Base-by-base conservation (phyloP, 2,113 vertebrate species). In the Nannospalax galili region DNA sequence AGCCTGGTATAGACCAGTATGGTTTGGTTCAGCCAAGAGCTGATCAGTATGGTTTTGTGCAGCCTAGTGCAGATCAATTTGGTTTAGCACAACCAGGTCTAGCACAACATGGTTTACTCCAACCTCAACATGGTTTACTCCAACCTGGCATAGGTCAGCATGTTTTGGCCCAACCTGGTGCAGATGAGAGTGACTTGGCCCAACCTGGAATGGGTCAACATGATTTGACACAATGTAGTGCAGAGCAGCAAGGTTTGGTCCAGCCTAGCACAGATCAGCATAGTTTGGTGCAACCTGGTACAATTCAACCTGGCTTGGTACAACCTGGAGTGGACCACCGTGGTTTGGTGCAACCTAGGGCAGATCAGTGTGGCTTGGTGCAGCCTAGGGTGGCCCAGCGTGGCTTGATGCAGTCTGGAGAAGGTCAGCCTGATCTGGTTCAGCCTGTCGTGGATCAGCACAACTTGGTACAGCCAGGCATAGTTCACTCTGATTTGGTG, bases 101-200 rank as follows among this genome's bases (percentile, higher is more conserved):
- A 22, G 19, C 28, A 16, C 67, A 70, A 4, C 28, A 1, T 60
- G 58, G 35, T 1, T 11, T 82, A 0, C 11, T 35, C 0, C 74
- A n/a, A 11, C 42, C 32, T 42, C 56, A 58, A 0, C 30, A 26
- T 20, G 7, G 35, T 14, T 26, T 75, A 14, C 28, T 1, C 0
- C 92, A 75, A 2, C 40, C 58, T 64, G 64, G 12, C 20, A 4
- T 0, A 3, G 40, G 37, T 72, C 42, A 7, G 1, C 56, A 0
- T 78, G 62, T 15, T 15, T 30, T 82, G 1, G 22, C 35, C 0
- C 80, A n/a, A 11, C 42, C 52, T 0, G 16, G 52, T 0, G 14
- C 32, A 0, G 28, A 26, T 28, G 7, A 30, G 64, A 42, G 14
- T 42, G 16, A 17, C 5, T 14, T 88, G 24, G 60, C 0, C 0